Evolutionary conservation across 1,140 invertebrate species (phyloP), one percentile per base, ranked within the genome.

Genomic region (Formica exsecta): DNA sequence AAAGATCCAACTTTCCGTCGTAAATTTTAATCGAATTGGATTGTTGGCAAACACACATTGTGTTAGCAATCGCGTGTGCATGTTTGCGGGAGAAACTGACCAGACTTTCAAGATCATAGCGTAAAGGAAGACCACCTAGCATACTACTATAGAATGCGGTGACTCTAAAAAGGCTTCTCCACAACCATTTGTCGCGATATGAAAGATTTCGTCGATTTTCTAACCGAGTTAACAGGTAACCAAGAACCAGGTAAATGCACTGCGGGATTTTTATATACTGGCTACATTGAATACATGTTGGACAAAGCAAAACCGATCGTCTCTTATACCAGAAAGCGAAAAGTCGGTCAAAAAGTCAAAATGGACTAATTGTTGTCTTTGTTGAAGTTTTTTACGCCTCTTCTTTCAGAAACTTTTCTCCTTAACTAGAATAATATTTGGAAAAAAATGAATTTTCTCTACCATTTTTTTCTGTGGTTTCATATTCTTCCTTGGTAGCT

Each of bases 341-440:
- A 76, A 61, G 68, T 36, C 79, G 32, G 86, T 85, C 89, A 83
- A 86, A 90, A 91, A 93, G 90, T 93, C 92, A 93, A 92, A 93
- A 92, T 93, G 93, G 92, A 92, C 90, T 93, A 91, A 91, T 90
- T 89, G 88, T 90, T 85, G 38, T 38, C 79, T 62, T 90, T 90
- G 85, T 89, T 38, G 59, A 0, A 11, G 8, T 70, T 32, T 54
- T 59, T 86, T 86, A 61, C 59, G 41, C 16, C 51, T 19, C n/a
- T 25, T 51, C 1, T 0, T n/a, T 32, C 68, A 22, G 11, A 11
- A 5, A 22, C 22, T 44, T 32, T 73, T 59, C 25, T 54, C 19
- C n/a, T 13, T 51, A 51, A 51, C 25, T 54, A 29, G 16, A 13
- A 44, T 25, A 70, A 13, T 16, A 51, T 71, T 44, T 61, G 6